phyloP scores from a whole-genome alignment of 2,888 invertebrate genomes.

The Tenodera sinensis region DNA sequence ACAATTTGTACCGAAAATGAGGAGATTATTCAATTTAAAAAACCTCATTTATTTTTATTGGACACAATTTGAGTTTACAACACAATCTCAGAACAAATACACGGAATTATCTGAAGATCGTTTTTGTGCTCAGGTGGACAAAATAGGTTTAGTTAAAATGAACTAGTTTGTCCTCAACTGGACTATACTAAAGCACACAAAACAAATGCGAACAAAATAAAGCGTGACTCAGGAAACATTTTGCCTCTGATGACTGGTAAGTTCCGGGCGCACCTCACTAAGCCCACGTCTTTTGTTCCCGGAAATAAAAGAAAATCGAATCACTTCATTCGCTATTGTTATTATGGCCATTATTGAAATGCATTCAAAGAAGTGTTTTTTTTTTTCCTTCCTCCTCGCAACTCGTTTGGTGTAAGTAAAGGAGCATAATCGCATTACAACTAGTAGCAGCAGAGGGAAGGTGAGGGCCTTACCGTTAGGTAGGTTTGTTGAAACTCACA shows the following conservation, averaged over 20 bases:
- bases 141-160: neutral
- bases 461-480: neutral
- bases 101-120: too few relatives aligned
- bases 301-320: conserved; percentile 11
- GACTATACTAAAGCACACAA: neutral
- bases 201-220: neutral
- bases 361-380: neutral
- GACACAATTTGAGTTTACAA: too few relatives aligned
- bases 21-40: too few relatives aligned
- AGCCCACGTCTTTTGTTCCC: neutral
- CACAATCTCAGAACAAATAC: too few relatives aligned
- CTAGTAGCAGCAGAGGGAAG: neutral
- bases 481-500: neutral
- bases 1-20: too few relatives aligned
- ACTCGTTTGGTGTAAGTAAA: neutral
- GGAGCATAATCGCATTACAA: neutral
- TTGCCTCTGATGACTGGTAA: conserved; percentile 1
- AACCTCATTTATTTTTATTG: too few relatives aligned
- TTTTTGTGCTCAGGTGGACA: too few relatives aligned
- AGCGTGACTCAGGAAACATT: neutral
- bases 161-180: neutral
- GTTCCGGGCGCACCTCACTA: neutral
- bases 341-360: neutral
- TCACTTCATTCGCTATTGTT: neutral
- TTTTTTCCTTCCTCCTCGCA: neutral